Base-by-base conservation (phyloP, 2,797 vertebrate species). In the Xenops minutus region DNA sequence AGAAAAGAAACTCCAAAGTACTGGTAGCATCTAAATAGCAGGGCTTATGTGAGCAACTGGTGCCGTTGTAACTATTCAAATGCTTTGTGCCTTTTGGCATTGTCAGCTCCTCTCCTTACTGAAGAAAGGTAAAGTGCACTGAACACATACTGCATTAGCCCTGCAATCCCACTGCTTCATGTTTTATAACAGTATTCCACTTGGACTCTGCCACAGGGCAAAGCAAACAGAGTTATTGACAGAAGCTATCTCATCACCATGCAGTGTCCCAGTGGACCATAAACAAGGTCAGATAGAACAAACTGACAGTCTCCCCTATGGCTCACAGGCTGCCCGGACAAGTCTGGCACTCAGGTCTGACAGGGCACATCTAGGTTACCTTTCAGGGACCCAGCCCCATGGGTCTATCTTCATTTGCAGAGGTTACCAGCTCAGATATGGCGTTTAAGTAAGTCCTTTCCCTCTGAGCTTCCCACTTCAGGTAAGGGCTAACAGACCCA, bases 241-340 rank as follows among this genome's bases (percentile, higher is more conserved):
- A 55, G 43, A 68, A 91, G 39, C 18, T 78, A 37, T 30, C 49
- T 24, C 6, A 19, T 43, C 43, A 85, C 41, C 59, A 87, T 85
- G 64, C 41, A 46, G 29, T 76, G 39, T 82, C 64, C n/a, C 39
- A 51, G 51, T 54, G 43, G 51, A 69, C 67, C 30, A 48, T 26
- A 76, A 79, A n/a, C 85, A 95, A 95, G 89, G 85, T 85, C 88
- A 95, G 72, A 66, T 1, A 88, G 88, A 91, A 69, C 51, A 93
- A 91, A 89, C 7, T 91, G 77, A 29, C 36, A 22, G 4, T 66
- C 34, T 64, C 46, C n/a, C 26, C 62, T 52, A 17, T 7, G 88
- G 78, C 36, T 87, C 55, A 46, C 17, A 29, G 46, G 20, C 59
- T 88, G 48, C 59, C 67, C 91, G 39, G 77, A 41, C 12, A 85